Conservation (phyloP, 2,113 vertebrate species). For the Maccullochella peelii region DNA sequence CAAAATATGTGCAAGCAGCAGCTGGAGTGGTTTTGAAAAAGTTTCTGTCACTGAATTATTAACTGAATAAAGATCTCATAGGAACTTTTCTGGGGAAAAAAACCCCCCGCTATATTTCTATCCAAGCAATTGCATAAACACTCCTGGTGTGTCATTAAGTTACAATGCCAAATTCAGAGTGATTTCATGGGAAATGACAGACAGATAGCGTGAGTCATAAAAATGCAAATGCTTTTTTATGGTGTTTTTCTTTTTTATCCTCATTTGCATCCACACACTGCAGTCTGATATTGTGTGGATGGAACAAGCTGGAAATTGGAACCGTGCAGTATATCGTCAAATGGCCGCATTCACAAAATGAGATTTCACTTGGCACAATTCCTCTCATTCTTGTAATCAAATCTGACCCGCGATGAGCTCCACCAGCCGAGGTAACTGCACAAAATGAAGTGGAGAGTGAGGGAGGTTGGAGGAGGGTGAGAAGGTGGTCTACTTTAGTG, state of each 20-base stretch:
- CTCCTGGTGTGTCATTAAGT: conserved; percentile 55
- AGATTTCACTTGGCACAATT: conserved; percentile 18
- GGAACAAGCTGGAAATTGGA: conserved; percentile 42
- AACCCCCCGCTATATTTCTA: conserved; percentile 10
- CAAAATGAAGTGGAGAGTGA: conserved; percentile 48
- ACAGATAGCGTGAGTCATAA: conserved; percentile 55
- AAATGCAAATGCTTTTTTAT: conserved; percentile 63
- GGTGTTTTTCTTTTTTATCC: neutral
- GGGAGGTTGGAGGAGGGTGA: conserved; percentile 21
- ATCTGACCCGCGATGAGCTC: conserved; percentile 46
- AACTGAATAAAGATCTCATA: conserved; percentile 25
- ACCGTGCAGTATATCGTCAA: neutral
- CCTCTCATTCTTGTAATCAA: conserved; percentile 51
- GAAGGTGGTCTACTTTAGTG: conserved; percentile 43
- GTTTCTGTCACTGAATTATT: conserved; percentile 44
- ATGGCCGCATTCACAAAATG: conserved; percentile 17
- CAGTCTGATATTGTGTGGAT: conserved; percentile 22
- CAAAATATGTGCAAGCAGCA: conserved; percentile 21
- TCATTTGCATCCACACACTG: conserved; percentile 21
- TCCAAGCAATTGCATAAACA: conserved; percentile 32
- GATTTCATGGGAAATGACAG: conserved; percentile 57
- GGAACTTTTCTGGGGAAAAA: conserved; percentile 1
- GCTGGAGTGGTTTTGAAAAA: conserved; percentile 20
- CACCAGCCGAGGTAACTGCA: conserved; percentile 36
- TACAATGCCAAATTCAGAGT: conserved; percentile 34